Percentiles rank a stretch among this genome's conserved stretches.
Evolutionary conservation across 1,140 invertebrate genomes (phyloP).

Genomic region (Pseudobourletiella spinata): DNA sequence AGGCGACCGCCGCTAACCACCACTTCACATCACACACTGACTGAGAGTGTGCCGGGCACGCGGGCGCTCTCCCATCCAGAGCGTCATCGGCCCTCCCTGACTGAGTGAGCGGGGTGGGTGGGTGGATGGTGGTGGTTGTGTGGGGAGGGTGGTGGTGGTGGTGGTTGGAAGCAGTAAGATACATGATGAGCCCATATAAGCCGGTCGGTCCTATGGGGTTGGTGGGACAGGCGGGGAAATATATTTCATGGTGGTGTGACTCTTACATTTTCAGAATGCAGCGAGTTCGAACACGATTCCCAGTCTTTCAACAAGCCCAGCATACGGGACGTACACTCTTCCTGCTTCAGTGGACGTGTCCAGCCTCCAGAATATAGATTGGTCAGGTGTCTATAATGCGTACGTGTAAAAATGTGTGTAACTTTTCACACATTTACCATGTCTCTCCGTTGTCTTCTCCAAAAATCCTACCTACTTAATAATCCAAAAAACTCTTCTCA

Average conservation of each 20-base stretch:
- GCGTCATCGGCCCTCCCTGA: no score
- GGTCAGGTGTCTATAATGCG: conserved; percentile 35
- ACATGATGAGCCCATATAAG: not conserved
- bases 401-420: conserved; percentile 27
- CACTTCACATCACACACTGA: no score
- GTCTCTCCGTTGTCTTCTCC: conserved; percentile 1
- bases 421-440: conserved; percentile 14
- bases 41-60: no score
- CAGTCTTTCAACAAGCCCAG: conserved; percentile 31
- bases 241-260: not conserved
- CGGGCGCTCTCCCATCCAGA: no score
- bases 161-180: no score
- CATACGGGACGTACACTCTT: conserved; percentile 33
- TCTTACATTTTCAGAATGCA: conserved; percentile 23
- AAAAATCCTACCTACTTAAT: conserved; percentile 11
- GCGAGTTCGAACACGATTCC: conserved; percentile 25
- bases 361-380: conserved; percentile 34
- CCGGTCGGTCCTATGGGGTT: not conserved
- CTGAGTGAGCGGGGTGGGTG: no score
- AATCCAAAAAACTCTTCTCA: not conserved
- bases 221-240: not conserved
- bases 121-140: no score
- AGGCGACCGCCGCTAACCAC: no score
- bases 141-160: no score
- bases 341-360: conserved; percentile 34